These are phyloP conservation scores for Colaptes auratus DNA, from an alignment of 2,113 vertebrate species.

Conservation along the genomic window DNA sequence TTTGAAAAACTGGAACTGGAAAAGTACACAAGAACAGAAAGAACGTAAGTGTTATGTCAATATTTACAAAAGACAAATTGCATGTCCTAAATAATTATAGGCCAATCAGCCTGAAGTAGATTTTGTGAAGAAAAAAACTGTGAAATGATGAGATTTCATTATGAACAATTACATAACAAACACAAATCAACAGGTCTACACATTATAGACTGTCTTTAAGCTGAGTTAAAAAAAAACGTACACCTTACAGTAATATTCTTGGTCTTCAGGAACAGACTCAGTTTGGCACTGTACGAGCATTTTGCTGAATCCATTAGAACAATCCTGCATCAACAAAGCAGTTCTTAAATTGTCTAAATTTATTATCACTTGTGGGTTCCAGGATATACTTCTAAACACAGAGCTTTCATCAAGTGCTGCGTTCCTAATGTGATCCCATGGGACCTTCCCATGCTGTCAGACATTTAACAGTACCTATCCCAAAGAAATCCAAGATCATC, in stretches of 20 bases:
- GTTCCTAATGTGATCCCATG: background rate
- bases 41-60: background rate
- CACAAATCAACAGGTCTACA: background rate
- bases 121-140: background rate
- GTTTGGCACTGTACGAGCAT: background rate
- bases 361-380: background rate
- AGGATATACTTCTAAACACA: background rate
- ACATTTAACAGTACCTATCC: background rate
- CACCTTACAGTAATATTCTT: background rate
- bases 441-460: background rate
- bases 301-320: background rate
- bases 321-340: background rate
- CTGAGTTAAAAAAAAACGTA: background rate
- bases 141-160: background rate
- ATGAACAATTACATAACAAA: background rate
- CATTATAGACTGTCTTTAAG: slow-evolving; percentile 7
- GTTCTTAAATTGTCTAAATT: background rate
- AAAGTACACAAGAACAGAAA: background rate
- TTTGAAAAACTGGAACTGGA: background rate
- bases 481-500: background rate
- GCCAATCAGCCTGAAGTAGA: background rate
- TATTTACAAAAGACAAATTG: slow-evolving; percentile 11
- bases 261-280: background rate
- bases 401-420: background rate
- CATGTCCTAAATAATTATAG: background rate